A percentile compares a stretch with the other conserved stretches of the same genome.
phyloP scores from a whole-genome alignment of 2,888 invertebrate species.

The Melipona bicolor region DNA sequence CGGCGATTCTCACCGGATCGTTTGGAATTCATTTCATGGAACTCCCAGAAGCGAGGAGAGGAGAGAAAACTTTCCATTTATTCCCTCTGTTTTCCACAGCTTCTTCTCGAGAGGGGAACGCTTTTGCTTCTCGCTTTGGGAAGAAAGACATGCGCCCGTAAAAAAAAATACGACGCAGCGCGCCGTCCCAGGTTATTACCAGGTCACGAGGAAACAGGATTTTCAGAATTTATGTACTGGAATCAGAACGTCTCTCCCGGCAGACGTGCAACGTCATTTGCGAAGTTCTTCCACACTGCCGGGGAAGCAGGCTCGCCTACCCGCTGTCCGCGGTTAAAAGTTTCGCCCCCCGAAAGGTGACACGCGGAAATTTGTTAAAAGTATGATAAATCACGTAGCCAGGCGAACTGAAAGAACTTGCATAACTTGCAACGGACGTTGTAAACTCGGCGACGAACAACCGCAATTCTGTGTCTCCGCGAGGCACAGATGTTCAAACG shows the following conservation, averaged over 20 bases:
- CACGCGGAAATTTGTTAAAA: constrained; percentile 48
- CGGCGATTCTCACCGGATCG: not conserved
- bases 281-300: not conserved
- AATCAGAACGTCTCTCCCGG: not conserved
- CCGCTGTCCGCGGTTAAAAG: not conserved
- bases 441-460: constrained; percentile 34
- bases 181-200: not conserved
- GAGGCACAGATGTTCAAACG: constrained; percentile 35
- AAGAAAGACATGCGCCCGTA: not conserved
- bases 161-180: not conserved
- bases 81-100: not conserved
- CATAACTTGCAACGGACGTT: constrained; percentile 28
- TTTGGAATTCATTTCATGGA: not conserved
- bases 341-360: not conserved
- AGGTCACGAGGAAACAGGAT: not conserved
- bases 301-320: not conserved
- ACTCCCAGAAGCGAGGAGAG: not conserved
- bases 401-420: constrained; percentile 27
- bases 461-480: constrained; percentile 9
- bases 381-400: constrained; percentile 40
- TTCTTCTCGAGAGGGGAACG: not conserved
- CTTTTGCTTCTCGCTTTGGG: not conserved
- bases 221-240: constrained; percentile 4
- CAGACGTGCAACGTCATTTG: not conserved
- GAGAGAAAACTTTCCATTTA: not conserved